Conservation (phyloP, 2,113 vertebrate species). For the Cheirogaleus medius region DNA sequence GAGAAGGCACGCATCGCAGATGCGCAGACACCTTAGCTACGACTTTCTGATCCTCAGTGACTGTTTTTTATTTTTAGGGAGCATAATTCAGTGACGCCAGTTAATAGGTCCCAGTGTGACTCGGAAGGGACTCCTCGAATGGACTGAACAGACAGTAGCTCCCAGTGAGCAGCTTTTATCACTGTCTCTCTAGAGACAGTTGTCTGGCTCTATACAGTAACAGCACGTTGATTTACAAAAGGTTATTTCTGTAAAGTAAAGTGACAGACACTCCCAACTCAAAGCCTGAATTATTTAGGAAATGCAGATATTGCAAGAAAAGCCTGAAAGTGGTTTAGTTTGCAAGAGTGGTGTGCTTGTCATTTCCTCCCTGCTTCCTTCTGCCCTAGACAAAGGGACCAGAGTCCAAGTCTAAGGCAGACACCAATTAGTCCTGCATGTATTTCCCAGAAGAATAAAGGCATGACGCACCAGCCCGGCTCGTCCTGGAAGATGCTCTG, state of each 20-base stretch:
- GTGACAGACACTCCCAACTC: neutral
- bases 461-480: too few relatives aligned
- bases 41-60: neutral
- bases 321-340: neutral
- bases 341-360: neutral
- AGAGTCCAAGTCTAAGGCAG: neutral
- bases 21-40: neutral
- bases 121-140: slow-evolving; percentile 45
- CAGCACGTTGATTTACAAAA: neutral
- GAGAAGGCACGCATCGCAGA: neutral
- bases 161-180: neutral
- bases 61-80: neutral
- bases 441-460: neutral
- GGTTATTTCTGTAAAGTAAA: neutral
- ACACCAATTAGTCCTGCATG: neutral
- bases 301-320: neutral
- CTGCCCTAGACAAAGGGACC: neutral
- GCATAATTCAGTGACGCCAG: neutral
- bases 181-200: neutral
- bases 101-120: slow-evolving; percentile 10
- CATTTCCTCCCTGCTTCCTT: neutral
- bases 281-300: neutral
- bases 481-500: neutral
- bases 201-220: neutral
- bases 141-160: neutral